Percentiles rank a stretch among this genome's conserved stretches.
Evolutionary conservation across 2,888 invertebrate species (phyloP).

Genomic region (Galeruca laticollis): DNA sequence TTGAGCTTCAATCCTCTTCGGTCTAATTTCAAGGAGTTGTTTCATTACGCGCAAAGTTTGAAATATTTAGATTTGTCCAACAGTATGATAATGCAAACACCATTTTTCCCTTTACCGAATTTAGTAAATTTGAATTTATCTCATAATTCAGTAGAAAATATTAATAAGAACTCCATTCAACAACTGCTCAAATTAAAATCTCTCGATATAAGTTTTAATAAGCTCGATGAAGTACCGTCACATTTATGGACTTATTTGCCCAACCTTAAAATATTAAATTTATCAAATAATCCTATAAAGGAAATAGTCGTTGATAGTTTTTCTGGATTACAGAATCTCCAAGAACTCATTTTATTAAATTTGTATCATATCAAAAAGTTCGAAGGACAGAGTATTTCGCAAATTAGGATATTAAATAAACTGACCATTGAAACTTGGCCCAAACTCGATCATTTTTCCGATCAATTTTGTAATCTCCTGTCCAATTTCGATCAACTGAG

Average conservation of each 20-base stretch:
- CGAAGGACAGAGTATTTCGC: constrained; percentile 80
- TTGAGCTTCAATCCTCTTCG: constrained; percentile 84
- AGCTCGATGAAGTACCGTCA: constrained; percentile 79
- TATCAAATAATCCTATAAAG: constrained; percentile 86
- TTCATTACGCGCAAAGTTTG: constrained; percentile 86
- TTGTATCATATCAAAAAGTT: constrained; percentile 79
- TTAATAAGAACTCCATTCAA: constrained; percentile 78
- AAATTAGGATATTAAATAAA: constrained; percentile 78
- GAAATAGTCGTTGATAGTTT: constrained; percentile 80
- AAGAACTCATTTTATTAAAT: constrained; percentile 81
- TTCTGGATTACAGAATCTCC: constrained; percentile 77
- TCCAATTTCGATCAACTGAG: constrained; percentile 79
- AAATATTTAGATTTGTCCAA: constrained; percentile 82
- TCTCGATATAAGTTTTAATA: constrained; percentile 83
- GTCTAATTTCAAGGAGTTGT: constrained; percentile 88
- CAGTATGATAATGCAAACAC: constrained; percentile 82
- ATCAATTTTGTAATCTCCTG: constrained; percentile 78
- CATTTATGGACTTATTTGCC: constrained; percentile 80
- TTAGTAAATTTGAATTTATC: constrained; percentile 85
- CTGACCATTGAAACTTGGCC: constrained; percentile 82
- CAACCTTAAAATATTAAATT: constrained; percentile 80
- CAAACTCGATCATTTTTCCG: constrained; percentile 73
- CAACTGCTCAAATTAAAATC: constrained; percentile 78
- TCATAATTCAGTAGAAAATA: constrained; percentile 79
- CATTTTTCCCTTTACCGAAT: constrained; percentile 81